Evolutionary conservation across 2,888 invertebrate species (phyloP).

Genomic region (Apodemia duryi): DNA sequence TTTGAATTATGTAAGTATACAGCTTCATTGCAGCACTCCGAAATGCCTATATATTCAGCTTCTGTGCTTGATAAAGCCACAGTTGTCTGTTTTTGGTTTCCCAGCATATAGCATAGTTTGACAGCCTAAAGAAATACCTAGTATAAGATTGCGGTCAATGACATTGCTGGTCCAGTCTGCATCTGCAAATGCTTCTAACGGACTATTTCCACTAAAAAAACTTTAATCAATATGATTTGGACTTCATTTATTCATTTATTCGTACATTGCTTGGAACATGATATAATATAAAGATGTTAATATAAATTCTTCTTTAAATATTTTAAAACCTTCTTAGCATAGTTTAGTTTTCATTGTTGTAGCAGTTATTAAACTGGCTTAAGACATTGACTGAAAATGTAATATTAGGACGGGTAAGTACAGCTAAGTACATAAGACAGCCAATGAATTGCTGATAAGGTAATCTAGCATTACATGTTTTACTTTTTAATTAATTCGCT

Average conservation of each 20-base stretch:
- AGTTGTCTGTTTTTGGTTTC: constrained; percentile 29
- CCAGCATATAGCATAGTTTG: constrained; percentile 38
- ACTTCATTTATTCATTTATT: too few species aligned
- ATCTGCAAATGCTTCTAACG: constrained; percentile 32
- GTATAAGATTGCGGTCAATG: constrained; percentile 34
- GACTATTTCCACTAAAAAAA: constrained; percentile 23
- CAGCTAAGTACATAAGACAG: neutral
- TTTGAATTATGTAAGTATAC: constrained; percentile 23
- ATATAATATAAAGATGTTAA: too few species aligned
- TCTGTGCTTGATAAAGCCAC: constrained; percentile 26
- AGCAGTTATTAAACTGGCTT: constrained; percentile 19
- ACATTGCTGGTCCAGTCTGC: constrained; percentile 35
- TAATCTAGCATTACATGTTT: neutral
- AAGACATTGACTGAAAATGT: constrained; percentile 3
- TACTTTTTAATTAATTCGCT: too few species aligned
- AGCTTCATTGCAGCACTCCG: constrained; percentile 24
- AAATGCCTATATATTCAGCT: constrained; percentile 24
- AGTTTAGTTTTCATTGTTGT: neutral
- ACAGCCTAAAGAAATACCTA: constrained; percentile 34
- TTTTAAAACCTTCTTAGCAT: constrained; percentile 33
- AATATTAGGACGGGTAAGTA: neutral
- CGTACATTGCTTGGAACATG: too few species aligned
- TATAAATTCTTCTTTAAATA: constrained; percentile 31
- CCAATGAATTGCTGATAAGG: neutral
- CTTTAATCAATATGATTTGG: constrained; percentile 26